A percentile compares a stretch with the other conserved stretches of the same genome.
These are phyloP conservation scores for Ploceus nigricollis DNA, from an alignment of 2,113 vertebrate species.

Conservation along the genomic window DNA sequence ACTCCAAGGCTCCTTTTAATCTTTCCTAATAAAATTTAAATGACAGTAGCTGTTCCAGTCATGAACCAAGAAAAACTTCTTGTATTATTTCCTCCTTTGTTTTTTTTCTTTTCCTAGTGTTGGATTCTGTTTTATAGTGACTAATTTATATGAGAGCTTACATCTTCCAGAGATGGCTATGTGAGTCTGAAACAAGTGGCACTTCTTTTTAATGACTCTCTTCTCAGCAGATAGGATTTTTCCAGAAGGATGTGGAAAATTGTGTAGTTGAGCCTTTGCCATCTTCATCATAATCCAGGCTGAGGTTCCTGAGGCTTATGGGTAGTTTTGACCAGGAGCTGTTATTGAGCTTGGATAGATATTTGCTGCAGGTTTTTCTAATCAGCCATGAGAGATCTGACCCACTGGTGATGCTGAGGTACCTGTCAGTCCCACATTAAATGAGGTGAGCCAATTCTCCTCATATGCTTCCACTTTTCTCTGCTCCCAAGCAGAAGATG, in stretches of 20 bases:
- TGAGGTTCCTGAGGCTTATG: not conserved
- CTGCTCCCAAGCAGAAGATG: not conserved
- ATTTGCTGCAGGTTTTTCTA: not conserved
- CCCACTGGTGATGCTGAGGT: not conserved
- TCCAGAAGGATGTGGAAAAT: not conserved
- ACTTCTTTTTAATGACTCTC: not conserved
- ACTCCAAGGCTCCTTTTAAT: slow-evolving; percentile 55
- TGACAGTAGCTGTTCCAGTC: slow-evolving; percentile 57
- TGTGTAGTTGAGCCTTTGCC: not conserved
- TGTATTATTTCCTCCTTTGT: not conserved
- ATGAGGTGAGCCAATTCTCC: not conserved
- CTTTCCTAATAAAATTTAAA: slow-evolving; percentile 64
- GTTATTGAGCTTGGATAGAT: not conserved
- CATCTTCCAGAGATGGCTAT: not conserved
- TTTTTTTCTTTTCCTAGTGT: not conserved
- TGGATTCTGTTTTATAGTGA: not conserved
- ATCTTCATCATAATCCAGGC: not conserved
- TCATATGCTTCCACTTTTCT: not conserved
- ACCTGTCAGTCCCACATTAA: not conserved
- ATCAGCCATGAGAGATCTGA: not conserved
- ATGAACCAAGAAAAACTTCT: slow-evolving; percentile 51
- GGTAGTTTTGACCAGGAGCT: not conserved
- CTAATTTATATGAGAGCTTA: not conserved
- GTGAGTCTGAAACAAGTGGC: not conserved
- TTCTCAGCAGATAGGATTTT: not conserved